phyloP scores from a whole-genome alignment of 2,113 vertebrate species.

The Desmodus rotundus region DNA sequence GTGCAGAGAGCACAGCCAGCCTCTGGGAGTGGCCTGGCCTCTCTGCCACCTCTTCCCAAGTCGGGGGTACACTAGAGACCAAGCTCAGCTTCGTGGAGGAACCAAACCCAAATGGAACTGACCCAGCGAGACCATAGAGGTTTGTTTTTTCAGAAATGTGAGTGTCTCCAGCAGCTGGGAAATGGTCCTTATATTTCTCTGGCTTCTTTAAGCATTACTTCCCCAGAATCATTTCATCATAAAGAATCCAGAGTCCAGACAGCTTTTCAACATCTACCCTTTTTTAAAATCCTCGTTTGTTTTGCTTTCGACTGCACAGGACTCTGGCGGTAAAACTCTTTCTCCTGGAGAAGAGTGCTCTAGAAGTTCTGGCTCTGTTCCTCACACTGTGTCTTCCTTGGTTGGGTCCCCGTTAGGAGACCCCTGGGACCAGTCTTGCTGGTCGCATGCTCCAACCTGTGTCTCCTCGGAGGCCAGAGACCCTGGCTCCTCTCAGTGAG shows the following conservation, averaged over 20 bases:
- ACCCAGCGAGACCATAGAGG: background rate
- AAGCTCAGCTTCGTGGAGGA: background rate
- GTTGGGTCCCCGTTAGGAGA: background rate
- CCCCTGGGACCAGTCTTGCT: background rate
- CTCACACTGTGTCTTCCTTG: background rate
- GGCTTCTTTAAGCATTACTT: background rate
- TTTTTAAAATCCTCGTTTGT: too few relatives aligned
- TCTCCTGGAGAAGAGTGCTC: background rate
- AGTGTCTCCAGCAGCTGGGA: background rate
- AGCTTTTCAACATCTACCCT: background rate
- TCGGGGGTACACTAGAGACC: background rate
- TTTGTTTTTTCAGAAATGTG: background rate
- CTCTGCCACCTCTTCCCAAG: background rate
- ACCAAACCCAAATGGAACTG: too few relatives aligned
- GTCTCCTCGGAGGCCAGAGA: background rate
- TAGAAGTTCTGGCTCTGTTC: background rate
- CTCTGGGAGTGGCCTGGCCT: background rate
- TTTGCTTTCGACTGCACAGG: background rate
- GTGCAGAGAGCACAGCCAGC: background rate
- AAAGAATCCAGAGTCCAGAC: background rate
- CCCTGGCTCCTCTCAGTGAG: background rate
- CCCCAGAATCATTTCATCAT: background rate
- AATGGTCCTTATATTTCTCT: background rate
- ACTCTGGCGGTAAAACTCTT: background rate
- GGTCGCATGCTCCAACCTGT: fast-evolving